Evolutionary conservation across 2,113 vertebrate genomes (phyloP).

Genomic region (Lepisosteus osseus): DNA sequence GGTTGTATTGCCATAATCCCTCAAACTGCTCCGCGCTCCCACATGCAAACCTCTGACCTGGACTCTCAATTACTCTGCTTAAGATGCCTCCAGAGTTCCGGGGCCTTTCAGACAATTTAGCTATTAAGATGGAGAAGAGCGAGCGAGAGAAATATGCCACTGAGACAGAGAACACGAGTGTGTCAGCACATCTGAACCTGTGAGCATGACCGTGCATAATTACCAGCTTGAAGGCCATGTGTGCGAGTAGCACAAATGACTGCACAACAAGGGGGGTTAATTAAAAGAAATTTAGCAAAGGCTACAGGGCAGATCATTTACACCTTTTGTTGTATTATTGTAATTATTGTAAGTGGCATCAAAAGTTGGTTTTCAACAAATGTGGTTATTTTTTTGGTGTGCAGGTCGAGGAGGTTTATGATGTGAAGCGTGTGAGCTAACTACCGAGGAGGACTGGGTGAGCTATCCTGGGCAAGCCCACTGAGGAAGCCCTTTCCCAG

Average conservation of each 20-base stretch:
- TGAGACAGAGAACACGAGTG: not conserved
- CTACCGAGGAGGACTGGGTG: too few species aligned
- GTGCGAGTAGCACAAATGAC: not conserved
- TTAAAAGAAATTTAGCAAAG: not conserved
- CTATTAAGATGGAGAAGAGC: not conserved
- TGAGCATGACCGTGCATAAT: constrained; percentile 3
- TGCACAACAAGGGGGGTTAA: constrained; percentile 1
- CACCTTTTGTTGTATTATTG: not conserved
- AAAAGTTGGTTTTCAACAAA: not conserved
- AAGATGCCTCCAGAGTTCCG: not conserved
- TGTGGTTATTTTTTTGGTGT: too few species aligned
- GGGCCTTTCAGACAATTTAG: not conserved
- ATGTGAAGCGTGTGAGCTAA: too few species aligned
- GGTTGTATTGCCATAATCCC: constrained; percentile 1
- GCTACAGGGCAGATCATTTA: not conserved
- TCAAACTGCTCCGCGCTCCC: not conserved
- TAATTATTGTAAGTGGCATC: not conserved
- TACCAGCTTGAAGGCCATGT: not conserved
- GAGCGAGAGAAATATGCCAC: constrained; percentile 3
- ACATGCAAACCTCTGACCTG: not conserved
- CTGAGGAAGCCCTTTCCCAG: too few species aligned
- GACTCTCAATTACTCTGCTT: not conserved
- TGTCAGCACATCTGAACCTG: not conserved
- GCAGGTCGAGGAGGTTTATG: too few species aligned
- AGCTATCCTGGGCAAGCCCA: too few species aligned